These are phyloP conservation scores for Drosophila sulfurigaster DNA, from an alignment of 1,140 invertebrate species.

Conservation along the genomic window DNA sequence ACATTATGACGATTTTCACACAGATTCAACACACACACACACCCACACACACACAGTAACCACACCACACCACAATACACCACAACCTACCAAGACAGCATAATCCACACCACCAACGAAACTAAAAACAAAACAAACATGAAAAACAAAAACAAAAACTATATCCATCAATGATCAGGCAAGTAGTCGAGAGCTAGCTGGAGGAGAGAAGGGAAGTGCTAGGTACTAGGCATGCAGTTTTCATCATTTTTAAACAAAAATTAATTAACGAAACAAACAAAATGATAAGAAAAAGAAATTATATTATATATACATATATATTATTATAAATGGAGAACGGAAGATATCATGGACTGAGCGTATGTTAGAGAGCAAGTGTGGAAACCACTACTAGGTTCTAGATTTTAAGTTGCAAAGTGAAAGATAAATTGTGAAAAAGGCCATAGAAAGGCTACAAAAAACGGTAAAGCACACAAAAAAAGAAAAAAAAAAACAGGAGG, in stretches of 20 bases:
- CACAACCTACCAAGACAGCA: slow-evolving; percentile 73
- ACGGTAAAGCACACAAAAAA: slow-evolving; percentile 62
- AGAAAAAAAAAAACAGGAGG: slow-evolving; percentile 5
- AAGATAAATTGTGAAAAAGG: slow-evolving; percentile 58
- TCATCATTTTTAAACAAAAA: slow-evolving; percentile 67
- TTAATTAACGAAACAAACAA: slow-evolving; percentile 51
- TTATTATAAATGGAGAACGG: slow-evolving; percentile 39
- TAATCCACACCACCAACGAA: slow-evolving; percentile 77
- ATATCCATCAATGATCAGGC: slow-evolving; percentile 44
- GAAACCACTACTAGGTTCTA: slow-evolving; percentile 73
- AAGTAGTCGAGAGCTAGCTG: slow-evolving; percentile 35
- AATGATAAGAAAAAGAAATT: slow-evolving; percentile 21
- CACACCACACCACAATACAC: slow-evolving; percentile 46
- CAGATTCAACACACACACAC: background rate
- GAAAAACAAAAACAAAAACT: background rate
- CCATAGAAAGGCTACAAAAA: slow-evolving; percentile 48
- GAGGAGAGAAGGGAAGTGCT: slow-evolving; percentile 17
- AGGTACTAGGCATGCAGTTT: slow-evolving; percentile 64
- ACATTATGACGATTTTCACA: slow-evolving; percentile 22
- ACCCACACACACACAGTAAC: slow-evolving; percentile 12
- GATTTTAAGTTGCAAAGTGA: slow-evolving; percentile 66
- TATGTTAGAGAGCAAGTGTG: slow-evolving; percentile 65
- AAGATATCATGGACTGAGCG: slow-evolving; percentile 80
- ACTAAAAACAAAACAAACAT: slow-evolving; percentile 11
- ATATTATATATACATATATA: slow-evolving; percentile 45